A percentile compares a stretch with the other conserved stretches of the same genome.
These are phyloP conservation scores for Drosophila parabipectinata DNA, from an alignment of 1,140 invertebrate genomes.

Conservation along the genomic window DNA sequence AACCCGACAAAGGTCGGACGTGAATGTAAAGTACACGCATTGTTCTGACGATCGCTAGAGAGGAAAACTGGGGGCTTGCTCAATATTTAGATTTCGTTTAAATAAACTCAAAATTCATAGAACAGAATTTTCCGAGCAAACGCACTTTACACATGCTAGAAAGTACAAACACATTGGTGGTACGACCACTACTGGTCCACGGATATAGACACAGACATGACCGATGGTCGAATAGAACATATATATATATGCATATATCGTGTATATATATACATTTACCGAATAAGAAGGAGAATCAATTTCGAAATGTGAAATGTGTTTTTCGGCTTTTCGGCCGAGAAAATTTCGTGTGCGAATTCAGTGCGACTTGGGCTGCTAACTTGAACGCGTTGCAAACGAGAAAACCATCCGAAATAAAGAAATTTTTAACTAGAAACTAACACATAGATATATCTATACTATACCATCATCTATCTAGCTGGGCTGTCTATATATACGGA, in stretches of 20 bases:
- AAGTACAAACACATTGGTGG: conserved; percentile 11
- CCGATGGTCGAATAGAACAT: conserved; percentile 52
- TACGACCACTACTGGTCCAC: conserved; percentile 6
- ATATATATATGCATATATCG: conserved; percentile 26
- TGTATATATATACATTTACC: conserved; percentile 4
- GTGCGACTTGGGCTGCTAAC: conserved; percentile 84
- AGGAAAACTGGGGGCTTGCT: conserved; percentile 47
- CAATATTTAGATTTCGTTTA: conserved; percentile 64
- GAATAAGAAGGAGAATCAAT: conserved; percentile 49
- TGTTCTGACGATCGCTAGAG: conserved; percentile 21
- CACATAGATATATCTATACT: conserved; percentile 55
- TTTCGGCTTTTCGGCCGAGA: conserved; percentile 74
- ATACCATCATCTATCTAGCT: conserved; percentile 56
- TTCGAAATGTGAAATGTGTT: conserved; percentile 59
- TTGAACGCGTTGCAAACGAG: conserved; percentile 83
- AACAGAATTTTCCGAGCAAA: conserved; percentile 76
- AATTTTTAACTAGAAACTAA: conserved; percentile 76
- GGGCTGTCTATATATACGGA: conserved; percentile 70
- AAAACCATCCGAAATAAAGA: conserved; percentile 74
- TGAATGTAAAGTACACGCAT: conserved; percentile 15
- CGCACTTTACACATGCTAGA: conserved; percentile 69
- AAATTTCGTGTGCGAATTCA: conserved; percentile 80
- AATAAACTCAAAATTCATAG: conserved; percentile 81
- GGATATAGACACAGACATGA: conserved; percentile 50
- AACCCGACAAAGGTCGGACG: not conserved